Evolutionary conservation across 2,888 invertebrate species (phyloP), one percentile per base, ranked within the genome.

Genomic region (Cryptocephalus primarius): DNA sequence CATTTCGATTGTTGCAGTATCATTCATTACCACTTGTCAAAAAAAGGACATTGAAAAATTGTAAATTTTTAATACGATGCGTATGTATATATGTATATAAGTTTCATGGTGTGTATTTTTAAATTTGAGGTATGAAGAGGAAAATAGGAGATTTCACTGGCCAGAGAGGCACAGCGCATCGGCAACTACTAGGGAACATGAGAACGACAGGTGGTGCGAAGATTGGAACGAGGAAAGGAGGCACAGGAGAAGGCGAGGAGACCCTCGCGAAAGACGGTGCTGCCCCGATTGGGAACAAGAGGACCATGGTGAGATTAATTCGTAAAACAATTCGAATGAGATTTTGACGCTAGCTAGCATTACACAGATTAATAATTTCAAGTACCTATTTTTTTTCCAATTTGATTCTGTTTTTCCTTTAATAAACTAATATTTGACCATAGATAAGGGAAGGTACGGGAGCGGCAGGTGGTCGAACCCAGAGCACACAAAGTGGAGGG

Each of bases 211-310:
- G 42, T 63, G 65, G 62, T 54, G 54, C 6, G 63, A 64, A 13
- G 63, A 64, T 38, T 59, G 64, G 61, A 48, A 44, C 14, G 63
- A 63, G 41, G 63, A 62, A 33, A 55, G 65, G 31, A 56, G 66
- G 40, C 57, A 63, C 39, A 56, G 60, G 50, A 47, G 55, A 39
- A 32, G 56, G 60, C 42, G 70, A 59, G 53, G 54, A 39, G 54
- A 56, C 9, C 40, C 52, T 10, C 47, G 66, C 32, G 69, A 70
- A 33, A 58, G 68, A 32, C 68, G 70, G 66, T 69, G 70, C 54
- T 60, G 76, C 57, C 67, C 75, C 34, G 76, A 76, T 53, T 75
- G 75, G 62, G 75, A 76, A 48, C 71, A 72, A 57, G 71, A 70
- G 3, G 75, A 75, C 53, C 69, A 67, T 56, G 76, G 75, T 61